Evolutionary conservation across 2,888 invertebrate genomes (phyloP), one percentile per base, ranked within the genome.

Genomic region (Pyralis farinalis): DNA sequence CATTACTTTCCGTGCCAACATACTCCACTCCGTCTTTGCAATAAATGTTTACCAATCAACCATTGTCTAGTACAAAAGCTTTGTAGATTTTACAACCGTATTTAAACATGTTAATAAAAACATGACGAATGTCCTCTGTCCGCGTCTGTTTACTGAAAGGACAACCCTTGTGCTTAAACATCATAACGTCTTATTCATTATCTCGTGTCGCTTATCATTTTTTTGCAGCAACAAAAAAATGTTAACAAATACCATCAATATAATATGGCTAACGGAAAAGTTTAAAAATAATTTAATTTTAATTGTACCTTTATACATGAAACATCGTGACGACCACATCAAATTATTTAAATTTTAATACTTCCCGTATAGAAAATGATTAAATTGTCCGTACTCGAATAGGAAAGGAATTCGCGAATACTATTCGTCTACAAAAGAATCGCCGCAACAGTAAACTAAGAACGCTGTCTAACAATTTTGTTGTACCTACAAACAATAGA

Each of bases 31-130:
- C 16, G 35, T 36, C 36, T 36, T 29, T 29, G 20, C 28, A 16
- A 20, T 35, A 20, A 7, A 21, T 37, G 29, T 37, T 30, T 37
- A 20, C 36, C 28, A 8, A 37, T 37, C 3, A 28, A 30, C 30
- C 20, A 37, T 37, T 37, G 36, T 37, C 5, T 29, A 11, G 6
- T n/a, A 32, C 20, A 20, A 11, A 37, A 12, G 36, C 21, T 21
- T 37, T 30, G 21, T 37, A n/a, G 29, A 7, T 36, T 35, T 29
- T 29, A 36, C 36, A 36, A 6, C 16, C 16, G 16, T 9, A 20
- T 36, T 29, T 27, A 16, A 36, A 37, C 36, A 20, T 20, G 20
- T 35, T 35, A 29, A 16, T 25, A 25, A 25, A 25, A 25, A 25
- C 25, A 1, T 11, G 29, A 29, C 29, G 30, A 25, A n/a, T 29